Base-by-base conservation (phyloP, 1,140 invertebrate genomes). In the Rhyacophila brunnea region DNA sequence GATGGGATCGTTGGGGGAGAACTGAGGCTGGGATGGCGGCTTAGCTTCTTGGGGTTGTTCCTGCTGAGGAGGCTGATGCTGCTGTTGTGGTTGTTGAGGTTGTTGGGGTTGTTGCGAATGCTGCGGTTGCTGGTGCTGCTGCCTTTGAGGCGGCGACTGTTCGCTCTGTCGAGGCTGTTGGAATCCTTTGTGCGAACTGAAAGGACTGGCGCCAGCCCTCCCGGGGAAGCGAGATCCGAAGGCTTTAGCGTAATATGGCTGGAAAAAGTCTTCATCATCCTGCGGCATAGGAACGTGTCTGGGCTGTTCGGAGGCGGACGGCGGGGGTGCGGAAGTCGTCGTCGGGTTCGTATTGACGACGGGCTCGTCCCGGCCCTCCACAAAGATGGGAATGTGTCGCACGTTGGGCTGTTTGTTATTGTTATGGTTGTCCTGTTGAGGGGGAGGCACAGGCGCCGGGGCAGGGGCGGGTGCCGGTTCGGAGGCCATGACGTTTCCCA, bases 351-450 rank as follows among this genome's bases (percentile, higher is more conserved):
- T 66, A 51, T 81, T 85, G 15, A 89, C 78, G 1, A 91, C 82
- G 1, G 88, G 88, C 63, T 87, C 83, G 65, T 90, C 87, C 34
- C 90, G 75, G 15, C 90, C 90, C 73, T 94, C 91, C 0, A 93
- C 89, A 63, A 91, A 90, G 36, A 94, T 94, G 1, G 91, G 91
- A 71, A 95, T 93, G 68, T 91, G 88, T 63, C 91, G 81, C 11
- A 93, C 86, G 51, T 61, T 70, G 44, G 63, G 63, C 40, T 55
- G 49, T 19, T 44, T 54, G 42, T 13, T 17, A n/a, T 38, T 14
- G 40, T 74, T 74, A 15, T 70, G 70, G 5, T 64, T 63, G 19
- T 65, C 60, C 44, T 61, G 58, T 7, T 67, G 67, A 15, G 50
- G 53, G 70, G 46, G 58, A 66, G 58, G 52, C 64, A 67, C 20